Base-by-base conservation (phyloP, 2,888 invertebrate genomes). In the Strigamia maritima region DNA sequence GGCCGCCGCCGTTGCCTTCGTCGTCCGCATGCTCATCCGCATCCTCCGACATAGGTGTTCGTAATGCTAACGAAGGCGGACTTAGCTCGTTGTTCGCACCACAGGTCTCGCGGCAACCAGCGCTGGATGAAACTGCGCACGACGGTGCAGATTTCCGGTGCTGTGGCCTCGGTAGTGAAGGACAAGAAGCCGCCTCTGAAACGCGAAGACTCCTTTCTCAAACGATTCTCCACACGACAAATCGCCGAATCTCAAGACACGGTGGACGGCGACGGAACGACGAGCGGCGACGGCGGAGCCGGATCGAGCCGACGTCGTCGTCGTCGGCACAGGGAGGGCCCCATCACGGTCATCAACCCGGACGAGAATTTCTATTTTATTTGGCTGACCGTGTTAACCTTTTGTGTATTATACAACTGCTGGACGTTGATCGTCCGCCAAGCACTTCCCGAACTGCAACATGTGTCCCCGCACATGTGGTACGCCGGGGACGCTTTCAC, bases 331-430 rank as follows among this genome's bases (percentile, higher is more conserved):
- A 83, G 91, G 81, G 92, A 91, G 81, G 44, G 83, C 79, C 93
- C 93, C 1, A 89, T 91, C 79, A 91, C 92, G 28, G 95, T 97
- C 78, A 93, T 97, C 82, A 96, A 97, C 87, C 97, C 97, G 0
- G 96, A 97, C 87, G 95, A 95, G 84, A 95, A 94, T 87, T 94
- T 95, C 87, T 95, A 95, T 89, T 97, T 96, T 88, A 94, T 95
- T 87, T 97, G 97, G 97, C 88, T 97, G 83, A 92, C 94, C 89
- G 87, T 95, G 81, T 90, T 96, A 83, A 95, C 97, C 76, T 86
- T 92, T 82, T 94, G 95, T 86, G 94, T 97, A 83, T 90, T 97
- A 80, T 97, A 97, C 88, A 97, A 97, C 88, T 89, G 96, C 82
- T 97, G 97, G 97, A 94, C 97, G 38, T 89, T 95, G 81, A 97